Evolutionary conservation across 2,888 invertebrate species (phyloP).

Genomic region (Aplocera efformata): DNA sequence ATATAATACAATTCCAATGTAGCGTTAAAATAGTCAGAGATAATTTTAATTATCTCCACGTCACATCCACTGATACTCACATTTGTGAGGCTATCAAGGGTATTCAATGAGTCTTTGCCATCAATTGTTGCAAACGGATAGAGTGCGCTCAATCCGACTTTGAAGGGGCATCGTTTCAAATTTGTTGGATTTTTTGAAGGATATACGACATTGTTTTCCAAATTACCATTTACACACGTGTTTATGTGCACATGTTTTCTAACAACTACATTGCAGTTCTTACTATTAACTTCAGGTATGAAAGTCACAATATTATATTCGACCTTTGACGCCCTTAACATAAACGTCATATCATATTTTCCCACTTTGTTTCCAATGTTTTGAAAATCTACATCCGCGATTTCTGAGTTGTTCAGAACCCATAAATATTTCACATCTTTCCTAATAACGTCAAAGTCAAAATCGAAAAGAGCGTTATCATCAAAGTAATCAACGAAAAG

Average conservation of each 20-base stretch:
- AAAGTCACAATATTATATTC: slow-evolving; percentile 35
- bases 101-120: slow-evolving; percentile 34
- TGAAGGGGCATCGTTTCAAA: slow-evolving; percentile 52
- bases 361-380: slow-evolving; percentile 30
- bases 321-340: slow-evolving; percentile 27
- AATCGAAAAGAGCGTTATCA: slow-evolving; percentile 22
- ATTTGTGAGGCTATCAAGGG: slow-evolving; percentile 39
- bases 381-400: slow-evolving; percentile 26
- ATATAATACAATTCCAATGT: slow-evolving; percentile 46
- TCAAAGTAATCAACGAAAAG: slow-evolving; percentile 34
- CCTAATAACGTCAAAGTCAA: slow-evolving; percentile 26
- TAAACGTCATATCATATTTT: slow-evolving; percentile 40
- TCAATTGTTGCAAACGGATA: slow-evolving; percentile 49
- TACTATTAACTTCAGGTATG: slow-evolving; percentile 39
- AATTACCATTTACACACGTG: slow-evolving; percentile 37
- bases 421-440: slow-evolving; percentile 38
- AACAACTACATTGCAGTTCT: slow-evolving; percentile 37
- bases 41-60: slow-evolving; percentile 53
- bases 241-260: slow-evolving; percentile 33
- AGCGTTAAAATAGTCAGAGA: slow-evolving; percentile 51
- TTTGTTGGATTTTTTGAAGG: slow-evolving; percentile 41
- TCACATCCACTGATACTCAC: slow-evolving; percentile 44
- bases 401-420: slow-evolving; percentile 28
- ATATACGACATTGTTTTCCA: slow-evolving; percentile 34
- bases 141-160: slow-evolving; percentile 46